Percentiles rank a stretch among this genome's conserved stretches.
phyloP scores from a whole-genome alignment of 2,888 invertebrate species.

The Osmoderma eremita region DNA sequence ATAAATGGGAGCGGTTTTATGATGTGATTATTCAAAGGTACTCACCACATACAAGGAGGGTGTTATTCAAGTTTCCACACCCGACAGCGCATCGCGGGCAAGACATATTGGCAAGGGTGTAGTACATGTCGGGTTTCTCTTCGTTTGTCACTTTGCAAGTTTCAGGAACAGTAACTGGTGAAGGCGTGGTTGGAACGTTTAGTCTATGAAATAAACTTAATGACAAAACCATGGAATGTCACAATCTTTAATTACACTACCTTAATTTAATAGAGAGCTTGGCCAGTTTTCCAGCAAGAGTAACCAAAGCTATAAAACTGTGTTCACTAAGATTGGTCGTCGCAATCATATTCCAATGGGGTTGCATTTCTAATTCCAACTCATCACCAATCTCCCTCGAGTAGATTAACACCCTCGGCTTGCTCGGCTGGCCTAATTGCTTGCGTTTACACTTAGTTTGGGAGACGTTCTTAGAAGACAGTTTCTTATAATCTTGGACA shows the following conservation, averaged over 20 bases:
- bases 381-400: conserved; percentile 68
- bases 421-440: conserved; percentile 68
- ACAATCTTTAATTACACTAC: conserved; percentile 45
- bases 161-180: conserved; percentile 61
- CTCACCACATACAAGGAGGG: conserved; percentile 82
- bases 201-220: conserved; percentile 52
- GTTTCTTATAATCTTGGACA: conserved; percentile 78
- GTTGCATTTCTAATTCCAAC: conserved; percentile 64
- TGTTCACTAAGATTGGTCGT: conserved; percentile 69
- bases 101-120: conserved; percentile 71
- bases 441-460: conserved; percentile 63
- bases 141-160: conserved; percentile 61
- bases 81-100: conserved; percentile 80
- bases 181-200: conserved; percentile 62
- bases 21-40: conserved; percentile 9
- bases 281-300: conserved; percentile 71
- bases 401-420: conserved; percentile 72
- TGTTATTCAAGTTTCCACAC: conserved; percentile 74
- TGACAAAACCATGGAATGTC: neutral
- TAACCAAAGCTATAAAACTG: conserved; percentile 72
- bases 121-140: conserved; percentile 69
- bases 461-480: conserved; percentile 61
- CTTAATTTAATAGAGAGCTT: conserved; percentile 72
- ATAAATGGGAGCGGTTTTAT: neutral
- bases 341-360: conserved; percentile 73